These are phyloP conservation scores for Peromyscus melanophrys DNA, from an alignment of 2,797 vertebrate species.

Conservation along the genomic window DNA sequence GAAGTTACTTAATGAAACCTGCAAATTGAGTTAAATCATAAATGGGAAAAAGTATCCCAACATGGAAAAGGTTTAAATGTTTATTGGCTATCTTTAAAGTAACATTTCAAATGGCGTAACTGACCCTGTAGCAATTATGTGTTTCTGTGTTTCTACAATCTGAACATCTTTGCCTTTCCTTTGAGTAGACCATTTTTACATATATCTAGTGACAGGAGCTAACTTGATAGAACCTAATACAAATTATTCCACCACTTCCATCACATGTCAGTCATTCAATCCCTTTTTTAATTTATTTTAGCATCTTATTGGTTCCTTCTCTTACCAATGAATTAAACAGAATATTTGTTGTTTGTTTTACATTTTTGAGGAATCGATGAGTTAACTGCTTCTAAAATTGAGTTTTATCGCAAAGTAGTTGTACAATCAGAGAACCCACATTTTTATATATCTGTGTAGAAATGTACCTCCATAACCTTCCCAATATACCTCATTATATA, in stretches of 20 bases:
- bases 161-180: background rate
- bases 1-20: background rate
- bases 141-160: background rate
- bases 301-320: background rate
- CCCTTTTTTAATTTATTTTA: background rate
- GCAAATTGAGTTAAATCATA: slow-evolving; percentile 29
- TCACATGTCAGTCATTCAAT: background rate
- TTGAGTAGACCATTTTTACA: background rate
- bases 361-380: background rate
- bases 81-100: background rate
- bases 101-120: background rate
- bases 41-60: background rate
- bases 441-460: background rate
- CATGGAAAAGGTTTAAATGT: background rate
- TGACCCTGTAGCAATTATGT: background rate
- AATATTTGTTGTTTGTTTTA: background rate
- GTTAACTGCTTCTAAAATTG: slow-evolving; percentile 25
- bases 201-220: background rate
- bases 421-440: background rate
- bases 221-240: slow-evolving; percentile 6
- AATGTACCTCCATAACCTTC: background rate
- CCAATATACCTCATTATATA: background rate
- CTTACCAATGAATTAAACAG: background rate
- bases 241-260: background rate
- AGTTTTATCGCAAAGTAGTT: background rate